These are phyloP conservation scores for Sebastes hopkinsi DNA, from an alignment of 2,797 vertebrate genomes.

Conservation along the genomic window DNA sequence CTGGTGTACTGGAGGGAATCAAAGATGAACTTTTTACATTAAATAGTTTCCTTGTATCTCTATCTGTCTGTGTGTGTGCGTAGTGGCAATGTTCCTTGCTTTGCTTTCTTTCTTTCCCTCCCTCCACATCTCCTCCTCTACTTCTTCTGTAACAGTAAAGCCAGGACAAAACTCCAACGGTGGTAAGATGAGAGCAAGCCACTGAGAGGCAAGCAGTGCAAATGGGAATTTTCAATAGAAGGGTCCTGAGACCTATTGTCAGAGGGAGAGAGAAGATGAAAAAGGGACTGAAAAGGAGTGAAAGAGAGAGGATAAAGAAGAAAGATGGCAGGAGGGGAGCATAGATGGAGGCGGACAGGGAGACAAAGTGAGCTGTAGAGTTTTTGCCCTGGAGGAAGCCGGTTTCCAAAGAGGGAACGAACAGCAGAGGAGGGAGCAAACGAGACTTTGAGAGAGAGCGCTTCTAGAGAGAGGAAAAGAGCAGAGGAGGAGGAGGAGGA, in stretches of 20 bases:
- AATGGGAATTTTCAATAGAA: constrained; percentile 68
- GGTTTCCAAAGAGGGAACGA: constrained; percentile 63
- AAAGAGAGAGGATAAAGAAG: constrained; percentile 54
- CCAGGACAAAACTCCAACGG: constrained; percentile 38
- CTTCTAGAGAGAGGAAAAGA: constrained; percentile 33
- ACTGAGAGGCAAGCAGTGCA: constrained; percentile 53
- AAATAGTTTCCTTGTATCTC: not conserved
- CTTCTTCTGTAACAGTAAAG: constrained; percentile 31
- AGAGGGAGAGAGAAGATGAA: constrained; percentile 30
- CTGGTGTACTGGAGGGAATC: not conserved
- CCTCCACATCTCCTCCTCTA: not conserved
- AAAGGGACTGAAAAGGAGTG: constrained; percentile 26
- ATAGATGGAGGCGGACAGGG: constrained; percentile 61
- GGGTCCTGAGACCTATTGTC: constrained; percentile 63
- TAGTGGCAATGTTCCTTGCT: constrained; percentile 4
- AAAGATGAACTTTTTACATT: constrained; percentile 7
- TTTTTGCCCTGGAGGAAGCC: constrained; percentile 68
- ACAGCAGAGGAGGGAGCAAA: constrained; percentile 62
- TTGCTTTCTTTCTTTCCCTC: constrained; percentile 18
- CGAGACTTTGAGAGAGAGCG: constrained; percentile 62
- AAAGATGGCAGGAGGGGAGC: constrained; percentile 51
- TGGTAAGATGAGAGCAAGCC: constrained; percentile 53
- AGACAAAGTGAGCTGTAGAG: constrained; percentile 70
- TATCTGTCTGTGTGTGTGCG: not conserved
- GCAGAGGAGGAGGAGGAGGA: not conserved